phyloP scores from a whole-genome alignment of 2,113 vertebrate genomes.

The Hyaena hyaena region DNA sequence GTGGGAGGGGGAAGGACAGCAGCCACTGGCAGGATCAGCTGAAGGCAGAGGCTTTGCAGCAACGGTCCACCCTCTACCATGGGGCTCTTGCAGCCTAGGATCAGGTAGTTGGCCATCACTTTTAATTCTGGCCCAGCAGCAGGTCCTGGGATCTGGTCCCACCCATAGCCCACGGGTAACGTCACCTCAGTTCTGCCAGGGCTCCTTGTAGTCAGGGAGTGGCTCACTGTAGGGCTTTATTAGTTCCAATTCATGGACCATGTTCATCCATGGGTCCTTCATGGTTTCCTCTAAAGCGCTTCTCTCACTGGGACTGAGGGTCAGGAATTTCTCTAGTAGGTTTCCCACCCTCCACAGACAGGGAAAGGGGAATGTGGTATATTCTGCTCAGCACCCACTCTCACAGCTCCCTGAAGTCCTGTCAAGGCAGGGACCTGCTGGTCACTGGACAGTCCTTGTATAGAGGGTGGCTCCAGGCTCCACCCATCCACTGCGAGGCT shows the following conservation, averaged over 20 bases:
- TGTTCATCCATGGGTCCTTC: neutral
- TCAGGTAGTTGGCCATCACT: neutral
- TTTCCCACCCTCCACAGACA: neutral
- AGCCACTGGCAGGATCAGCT: neutral
- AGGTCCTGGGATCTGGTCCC: neutral
- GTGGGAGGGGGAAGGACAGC: neutral
- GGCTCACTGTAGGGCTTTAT: neutral
- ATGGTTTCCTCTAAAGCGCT: neutral
- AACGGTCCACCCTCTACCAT: neutral
- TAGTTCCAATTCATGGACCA: neutral
- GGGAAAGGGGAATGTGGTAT: neutral
- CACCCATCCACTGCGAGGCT: neutral
- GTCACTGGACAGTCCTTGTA: neutral
- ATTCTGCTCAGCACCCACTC: neutral
- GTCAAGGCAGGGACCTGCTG: neutral
- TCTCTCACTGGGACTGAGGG: neutral
- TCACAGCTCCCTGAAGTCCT: neutral
- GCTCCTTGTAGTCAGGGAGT: neutral
- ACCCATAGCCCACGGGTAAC: neutral
- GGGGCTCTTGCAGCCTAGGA: neutral
- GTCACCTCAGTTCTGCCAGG: neutral
- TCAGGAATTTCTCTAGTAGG: neutral
- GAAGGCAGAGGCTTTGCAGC: neutral
- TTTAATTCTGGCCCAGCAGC: neutral
- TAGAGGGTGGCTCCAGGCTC: neutral